These are phyloP conservation scores for Axea sp. DNA, from an alignment of 2,888 invertebrate genomes.

Conservation along the genomic window DNA sequence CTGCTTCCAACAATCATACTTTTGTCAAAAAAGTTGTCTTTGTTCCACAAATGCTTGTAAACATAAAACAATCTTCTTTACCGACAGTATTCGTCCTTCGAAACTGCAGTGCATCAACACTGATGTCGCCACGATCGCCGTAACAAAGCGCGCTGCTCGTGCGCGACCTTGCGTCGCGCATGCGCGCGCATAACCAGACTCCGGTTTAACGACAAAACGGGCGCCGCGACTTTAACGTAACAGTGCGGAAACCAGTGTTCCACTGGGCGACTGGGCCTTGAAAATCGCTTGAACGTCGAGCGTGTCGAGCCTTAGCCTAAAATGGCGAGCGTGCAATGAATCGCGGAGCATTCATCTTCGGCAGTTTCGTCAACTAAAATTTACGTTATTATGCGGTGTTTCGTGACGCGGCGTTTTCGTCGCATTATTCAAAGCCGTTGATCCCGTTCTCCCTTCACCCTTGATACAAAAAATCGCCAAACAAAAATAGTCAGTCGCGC, in stretches of 20 bases:
- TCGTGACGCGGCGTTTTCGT: constrained; percentile 48
- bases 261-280: constrained; percentile 50
- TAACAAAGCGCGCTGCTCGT: too few species aligned
- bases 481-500: not conserved
- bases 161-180: constrained; percentile 30
- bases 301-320: constrained; percentile 65
- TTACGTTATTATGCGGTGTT: constrained; percentile 46
- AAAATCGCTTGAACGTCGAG: constrained; percentile 50
- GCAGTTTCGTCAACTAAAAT: constrained; percentile 63
- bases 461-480: not conserved
- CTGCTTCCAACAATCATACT: too few species aligned
- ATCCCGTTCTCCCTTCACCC: not conserved
- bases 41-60: too few species aligned
- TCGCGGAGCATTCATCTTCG: constrained; percentile 63
- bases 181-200: constrained; percentile 25
- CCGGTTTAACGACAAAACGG: constrained; percentile 57
- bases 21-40: too few species aligned
- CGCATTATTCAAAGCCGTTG: constrained; percentile 17
- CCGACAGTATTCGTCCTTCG: too few species aligned
- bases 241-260: constrained; percentile 53
- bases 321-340: constrained; percentile 74
- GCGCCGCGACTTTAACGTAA: constrained; percentile 45
- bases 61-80: too few species aligned
- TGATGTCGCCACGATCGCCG: too few species aligned
- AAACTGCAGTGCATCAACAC: too few species aligned